phyloP scores from a whole-genome alignment of 2,888 invertebrate species.

The Chaitophorus viminalis region DNA sequence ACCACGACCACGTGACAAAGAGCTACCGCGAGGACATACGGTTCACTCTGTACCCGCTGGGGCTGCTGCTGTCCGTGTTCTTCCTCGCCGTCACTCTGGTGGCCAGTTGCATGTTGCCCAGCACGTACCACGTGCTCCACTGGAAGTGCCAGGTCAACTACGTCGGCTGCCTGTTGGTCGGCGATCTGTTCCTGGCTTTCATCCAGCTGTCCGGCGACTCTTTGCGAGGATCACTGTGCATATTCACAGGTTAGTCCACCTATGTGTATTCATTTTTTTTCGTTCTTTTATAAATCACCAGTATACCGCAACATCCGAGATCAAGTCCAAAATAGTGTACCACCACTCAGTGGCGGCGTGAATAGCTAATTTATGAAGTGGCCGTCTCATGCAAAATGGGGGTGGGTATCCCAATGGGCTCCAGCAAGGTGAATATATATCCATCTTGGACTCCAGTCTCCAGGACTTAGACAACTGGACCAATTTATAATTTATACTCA shows the following conservation, averaged over 20 bases:
- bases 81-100: slow-evolving; percentile 84
- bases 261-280: too few relatives aligned
- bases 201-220: slow-evolving; percentile 77
- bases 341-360: too few relatives aligned
- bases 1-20: slow-evolving; percentile 60
- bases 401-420: too few relatives aligned
- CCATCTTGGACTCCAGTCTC: too few relatives aligned
- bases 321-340: too few relatives aligned
- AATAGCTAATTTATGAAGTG: too few relatives aligned
- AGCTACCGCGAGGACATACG: slow-evolving; percentile 69
- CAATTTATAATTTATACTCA: too few relatives aligned
- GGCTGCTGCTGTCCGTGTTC: slow-evolving; percentile 81
- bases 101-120: slow-evolving; percentile 81
- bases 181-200: slow-evolving; percentile 81
- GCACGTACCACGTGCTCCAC: slow-evolving; percentile 86
- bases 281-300: too few relatives aligned
- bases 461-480: too few relatives aligned
- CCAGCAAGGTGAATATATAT: too few relatives aligned
- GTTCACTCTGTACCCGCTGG: slow-evolving; percentile 80
- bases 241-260: slow-evolving; percentile 75
- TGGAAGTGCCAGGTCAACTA: slow-evolving; percentile 91
- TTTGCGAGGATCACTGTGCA: slow-evolving; percentile 64
- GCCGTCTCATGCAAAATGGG: too few relatives aligned
- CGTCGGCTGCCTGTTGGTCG: slow-evolving; percentile 83
- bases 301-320: too few relatives aligned